Percentiles rank a stretch among this genome's conserved stretches.
These are phyloP conservation scores for Leptopilina drosophilae DNA, from an alignment of 2,888 invertebrate genomes.

Conservation along the genomic window DNA sequence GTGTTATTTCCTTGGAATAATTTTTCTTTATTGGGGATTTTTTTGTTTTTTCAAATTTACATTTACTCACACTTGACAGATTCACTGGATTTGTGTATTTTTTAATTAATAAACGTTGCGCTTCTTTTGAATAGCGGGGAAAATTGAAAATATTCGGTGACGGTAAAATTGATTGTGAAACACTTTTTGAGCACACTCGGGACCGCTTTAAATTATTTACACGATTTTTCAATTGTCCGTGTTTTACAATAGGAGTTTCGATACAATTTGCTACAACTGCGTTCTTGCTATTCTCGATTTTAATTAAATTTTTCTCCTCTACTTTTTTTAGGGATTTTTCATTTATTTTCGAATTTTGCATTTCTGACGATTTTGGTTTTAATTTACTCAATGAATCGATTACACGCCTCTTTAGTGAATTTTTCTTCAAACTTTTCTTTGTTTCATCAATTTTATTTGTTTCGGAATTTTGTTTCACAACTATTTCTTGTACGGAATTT, in stretches of 20 bases:
- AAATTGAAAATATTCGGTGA: conserved; percentile 53
- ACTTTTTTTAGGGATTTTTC: not conserved
- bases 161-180: conserved; percentile 59
- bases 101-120: not conserved
- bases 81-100: not conserved
- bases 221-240: not conserved
- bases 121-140: conserved; percentile 18
- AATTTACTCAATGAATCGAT: not conserved
- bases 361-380: not conserved
- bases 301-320: not conserved
- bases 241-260: not conserved
- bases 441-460: not conserved
- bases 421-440: not conserved
- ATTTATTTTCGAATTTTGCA: not conserved
- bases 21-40: conserved; percentile 49
- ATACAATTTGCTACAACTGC: not conserved
- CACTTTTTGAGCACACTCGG: conserved; percentile 55
- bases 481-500: not conserved
- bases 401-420: not conserved
- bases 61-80: conserved; percentile 26
- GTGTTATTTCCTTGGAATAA: not conserved
- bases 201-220: not conserved
- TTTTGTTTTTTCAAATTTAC: conserved; percentile 58
- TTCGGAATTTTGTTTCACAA: not conserved
- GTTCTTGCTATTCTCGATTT: not conserved